Percentiles rank a stretch among this genome's conserved stretches.
phyloP scores from a whole-genome alignment of 2,113 vertebrate species.

The Artemisiospiza belli region DNA sequence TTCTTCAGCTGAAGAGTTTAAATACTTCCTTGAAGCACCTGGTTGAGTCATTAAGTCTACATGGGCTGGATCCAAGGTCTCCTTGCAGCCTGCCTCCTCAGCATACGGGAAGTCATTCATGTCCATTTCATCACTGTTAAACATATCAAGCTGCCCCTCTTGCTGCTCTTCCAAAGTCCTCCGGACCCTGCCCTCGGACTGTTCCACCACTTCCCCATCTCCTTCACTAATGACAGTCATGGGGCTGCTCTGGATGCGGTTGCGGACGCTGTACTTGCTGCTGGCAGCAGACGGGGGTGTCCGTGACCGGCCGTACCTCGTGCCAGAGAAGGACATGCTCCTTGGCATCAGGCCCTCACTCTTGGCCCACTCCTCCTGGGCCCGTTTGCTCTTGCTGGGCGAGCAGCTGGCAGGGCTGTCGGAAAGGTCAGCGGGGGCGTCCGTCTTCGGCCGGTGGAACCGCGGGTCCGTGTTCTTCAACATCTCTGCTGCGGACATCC shows the following conservation, averaged over 20 bases:
- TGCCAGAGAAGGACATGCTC: constrained; percentile 81
- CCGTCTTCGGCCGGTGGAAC: constrained; percentile 80
- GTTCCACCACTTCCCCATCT: constrained; percentile 86
- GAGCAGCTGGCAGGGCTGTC: constrained; percentile 77
- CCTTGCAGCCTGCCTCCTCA: background rate
- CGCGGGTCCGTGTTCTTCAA: constrained; percentile 90
- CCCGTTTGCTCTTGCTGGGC: constrained; percentile 76
- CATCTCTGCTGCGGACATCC: constrained; percentile 96
- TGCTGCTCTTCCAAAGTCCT: constrained; percentile 32
- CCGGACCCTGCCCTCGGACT: constrained; percentile 62
- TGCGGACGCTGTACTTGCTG: constrained; percentile 92
- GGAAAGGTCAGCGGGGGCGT: constrained; percentile 58
- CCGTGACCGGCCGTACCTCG: constrained; percentile 86
- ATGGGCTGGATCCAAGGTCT: background rate
- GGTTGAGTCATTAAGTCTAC: constrained; percentile 28
- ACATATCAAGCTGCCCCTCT: constrained; percentile 42
- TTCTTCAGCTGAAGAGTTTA: constrained; percentile 78
- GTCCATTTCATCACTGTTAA: constrained; percentile 37
- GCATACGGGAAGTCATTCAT: background rate
- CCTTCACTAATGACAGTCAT: constrained; percentile 98
- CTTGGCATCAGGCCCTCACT: constrained; percentile 82
- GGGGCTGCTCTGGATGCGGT: constrained; percentile 94
- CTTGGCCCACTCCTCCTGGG: constrained; percentile 87
- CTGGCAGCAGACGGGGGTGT: constrained; percentile 93
- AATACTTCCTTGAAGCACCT: constrained; percentile 59